These are phyloP conservation scores for Ferrisia virgata DNA, from an alignment of 2,888 invertebrate species.

Conservation along the genomic window DNA sequence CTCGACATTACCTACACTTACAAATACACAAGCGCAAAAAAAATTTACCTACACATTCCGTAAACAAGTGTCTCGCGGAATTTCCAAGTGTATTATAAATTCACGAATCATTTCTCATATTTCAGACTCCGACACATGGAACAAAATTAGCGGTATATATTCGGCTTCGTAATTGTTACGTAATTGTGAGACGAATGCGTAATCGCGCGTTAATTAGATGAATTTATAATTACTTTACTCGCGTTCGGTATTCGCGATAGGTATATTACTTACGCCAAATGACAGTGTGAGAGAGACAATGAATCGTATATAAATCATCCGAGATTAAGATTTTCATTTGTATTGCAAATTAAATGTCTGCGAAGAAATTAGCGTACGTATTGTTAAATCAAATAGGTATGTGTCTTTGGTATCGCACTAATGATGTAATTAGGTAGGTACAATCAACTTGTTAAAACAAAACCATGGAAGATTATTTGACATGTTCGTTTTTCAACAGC, in stretches of 20 bases:
- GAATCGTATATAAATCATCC: background rate
- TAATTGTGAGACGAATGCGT: background rate
- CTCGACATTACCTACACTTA: too few relatives aligned
- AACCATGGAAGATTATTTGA: background rate
- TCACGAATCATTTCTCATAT: background rate
- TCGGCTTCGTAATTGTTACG: background rate
- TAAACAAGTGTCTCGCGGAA: background rate
- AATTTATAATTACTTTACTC: background rate
- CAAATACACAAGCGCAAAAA: slow-evolving; percentile 1
- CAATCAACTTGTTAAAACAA: background rate
- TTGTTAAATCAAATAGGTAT: background rate
- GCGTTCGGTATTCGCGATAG: background rate
- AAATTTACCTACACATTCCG: slow-evolving; percentile 1
- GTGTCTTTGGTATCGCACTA: too few relatives aligned
- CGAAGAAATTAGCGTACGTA: background rate
- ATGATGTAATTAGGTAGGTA: background rate
- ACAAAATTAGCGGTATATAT: background rate
- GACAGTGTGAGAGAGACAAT: slow-evolving; percentile 5
- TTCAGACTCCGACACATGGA: background rate
- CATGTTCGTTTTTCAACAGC: background rate
- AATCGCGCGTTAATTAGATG: background rate
- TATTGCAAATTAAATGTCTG: background rate
- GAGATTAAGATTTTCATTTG: too few relatives aligned
- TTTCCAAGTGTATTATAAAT: background rate
- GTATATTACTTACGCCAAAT: too few relatives aligned